Conservation (phyloP, 1,140 invertebrate genomes). For the Aporrectodea caliginosa region DNA sequence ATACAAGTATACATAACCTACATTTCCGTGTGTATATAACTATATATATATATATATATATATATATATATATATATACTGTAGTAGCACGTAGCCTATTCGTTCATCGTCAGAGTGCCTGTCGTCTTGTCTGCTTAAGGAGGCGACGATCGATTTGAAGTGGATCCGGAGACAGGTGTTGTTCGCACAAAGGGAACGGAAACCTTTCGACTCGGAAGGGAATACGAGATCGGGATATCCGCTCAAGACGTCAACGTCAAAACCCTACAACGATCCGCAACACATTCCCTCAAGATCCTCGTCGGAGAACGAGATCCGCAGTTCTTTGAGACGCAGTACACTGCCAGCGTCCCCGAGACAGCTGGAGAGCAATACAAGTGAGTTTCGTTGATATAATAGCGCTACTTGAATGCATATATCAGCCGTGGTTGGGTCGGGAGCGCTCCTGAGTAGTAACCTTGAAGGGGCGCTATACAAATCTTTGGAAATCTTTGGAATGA, state of each 20-base stretch:
- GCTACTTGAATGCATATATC: no score
- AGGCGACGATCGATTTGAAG: slow-evolving; percentile 32
- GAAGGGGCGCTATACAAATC: no score
- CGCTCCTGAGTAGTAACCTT: no score
- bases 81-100: no score
- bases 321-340: slow-evolving; percentile 29
- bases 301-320: slow-evolving; percentile 27
- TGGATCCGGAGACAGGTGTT: slow-evolving; percentile 29
- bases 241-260: slow-evolving; percentile 14
- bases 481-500: no score
- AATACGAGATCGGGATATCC: slow-evolving; percentile 31
- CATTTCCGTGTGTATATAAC: no score
- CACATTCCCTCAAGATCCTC: slow-evolving; percentile 29
- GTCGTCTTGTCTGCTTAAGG: slow-evolving; percentile 22
- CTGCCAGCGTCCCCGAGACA: slow-evolving; percentile 28
- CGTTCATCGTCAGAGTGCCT: no score
- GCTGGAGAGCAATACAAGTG: slow-evolving; percentile 22
- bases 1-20: no score
- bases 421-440: no score
- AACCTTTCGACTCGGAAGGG: slow-evolving; percentile 23
- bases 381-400: no score
- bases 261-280: slow-evolving; percentile 19
- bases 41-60: no score
- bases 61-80: no score
- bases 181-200: slow-evolving; percentile 24